Evolutionary conservation across 1,140 invertebrate species (phyloP), one percentile per base, ranked within the genome.

Genomic region (Dreissena rostriformis): DNA sequence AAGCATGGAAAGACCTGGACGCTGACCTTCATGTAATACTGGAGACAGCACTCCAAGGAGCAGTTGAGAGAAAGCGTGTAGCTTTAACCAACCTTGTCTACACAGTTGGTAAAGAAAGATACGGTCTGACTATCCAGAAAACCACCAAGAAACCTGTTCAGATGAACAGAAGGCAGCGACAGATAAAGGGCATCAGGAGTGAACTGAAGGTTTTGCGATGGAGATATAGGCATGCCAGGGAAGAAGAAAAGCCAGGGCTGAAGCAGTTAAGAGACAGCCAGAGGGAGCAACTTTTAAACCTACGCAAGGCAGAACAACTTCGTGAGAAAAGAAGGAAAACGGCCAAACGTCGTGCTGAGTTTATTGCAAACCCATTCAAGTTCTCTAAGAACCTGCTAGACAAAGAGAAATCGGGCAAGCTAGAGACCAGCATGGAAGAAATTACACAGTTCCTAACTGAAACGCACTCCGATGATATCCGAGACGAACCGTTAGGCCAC

Each of bases 1-100:
- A 51, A n/a, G 39, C 57, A 63, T 76, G 73, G 73, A 76, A 26
- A 76, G 22, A 39, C 28, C 57, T 76, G n/a, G 73, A 76, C 22
- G 14, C 0, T 24, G 73, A 76, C 26, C 17, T 76, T 6, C 12
- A 51, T 26, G n/a, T 39, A 11, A 76, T 76, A 8, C 53, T 76
- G 22, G 22, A 61, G 55, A 26, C 57, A 61, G 5, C 73, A 63
- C 55, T 76, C 12, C 22, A 57, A 63, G 28, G 53, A 63, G 55
- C 73, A 76, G 73, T 28, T 1, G 73, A 76, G 14, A 52, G 28
- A 39, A 76, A 63, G 28, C 53, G 55, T 1, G 17, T n/a, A 7
- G n/a, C 72, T 24, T 15, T 53, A 61, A n/a, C 72, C 19, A 57
- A 15, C 22, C 55, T 74, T n/a, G 28, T 74, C 26, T 74, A 74